Conservation (phyloP, 2,888 invertebrate species). For the Mesoligia furuncula region DNA sequence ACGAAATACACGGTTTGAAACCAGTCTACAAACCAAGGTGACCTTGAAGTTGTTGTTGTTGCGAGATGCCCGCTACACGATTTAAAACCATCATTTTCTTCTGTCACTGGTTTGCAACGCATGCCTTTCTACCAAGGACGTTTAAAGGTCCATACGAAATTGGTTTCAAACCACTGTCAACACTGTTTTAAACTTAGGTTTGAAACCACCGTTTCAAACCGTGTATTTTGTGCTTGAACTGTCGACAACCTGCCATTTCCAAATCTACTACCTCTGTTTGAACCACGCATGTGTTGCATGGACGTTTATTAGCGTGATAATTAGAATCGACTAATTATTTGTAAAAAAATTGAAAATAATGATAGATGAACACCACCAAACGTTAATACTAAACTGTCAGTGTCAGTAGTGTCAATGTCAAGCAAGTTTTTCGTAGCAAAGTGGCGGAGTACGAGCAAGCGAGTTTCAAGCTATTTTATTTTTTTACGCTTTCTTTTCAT, state of each 20-base stretch:
- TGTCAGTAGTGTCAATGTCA: not conserved
- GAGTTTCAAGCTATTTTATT: not conserved
- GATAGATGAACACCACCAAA: not conserved
- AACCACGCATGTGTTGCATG: not conserved
- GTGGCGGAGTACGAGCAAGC: not conserved
- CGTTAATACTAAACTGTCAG: not conserved
- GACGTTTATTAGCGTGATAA: not conserved
- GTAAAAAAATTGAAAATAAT: not conserved
- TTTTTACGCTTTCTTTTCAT: not conserved
- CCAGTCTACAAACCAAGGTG: too few species aligned
- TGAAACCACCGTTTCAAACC: too few species aligned
- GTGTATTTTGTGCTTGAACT: too few species aligned
- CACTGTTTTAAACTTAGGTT: too few species aligned
- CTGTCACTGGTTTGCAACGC: too few species aligned
- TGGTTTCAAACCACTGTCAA: too few species aligned
- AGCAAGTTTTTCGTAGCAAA: conserved; percentile 9
- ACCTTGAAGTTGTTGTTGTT: too few species aligned
- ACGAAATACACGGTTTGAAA: too few species aligned
- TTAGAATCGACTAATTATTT: not conserved
- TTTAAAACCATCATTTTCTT: too few species aligned
- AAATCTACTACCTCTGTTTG: not conserved
- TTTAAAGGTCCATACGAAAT: too few species aligned
- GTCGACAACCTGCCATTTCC: not conserved
- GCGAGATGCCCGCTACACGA: too few species aligned
- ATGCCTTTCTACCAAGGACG: too few species aligned